Evolutionary conservation across 2,888 invertebrate genomes (phyloP), one percentile per base, ranked within the genome.

Genomic region (Autographa pulchrina): DNA sequence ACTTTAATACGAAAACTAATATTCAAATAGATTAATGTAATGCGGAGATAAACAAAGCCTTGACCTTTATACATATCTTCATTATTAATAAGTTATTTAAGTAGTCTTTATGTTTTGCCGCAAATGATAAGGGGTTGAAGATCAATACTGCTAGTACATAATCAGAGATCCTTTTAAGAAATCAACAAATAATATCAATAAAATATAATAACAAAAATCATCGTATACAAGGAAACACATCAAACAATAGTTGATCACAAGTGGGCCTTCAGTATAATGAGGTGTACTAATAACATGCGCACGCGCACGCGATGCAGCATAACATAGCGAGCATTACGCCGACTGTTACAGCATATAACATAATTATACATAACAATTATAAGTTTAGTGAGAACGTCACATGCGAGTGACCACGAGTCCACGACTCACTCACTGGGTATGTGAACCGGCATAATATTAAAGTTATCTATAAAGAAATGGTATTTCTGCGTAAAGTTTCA

Each of bases 281-380:
- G 89, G 88, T 84, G 84, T 56, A 82, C 77, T 86, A 86, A 86
- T 83, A 77, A 81, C 85, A 86, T 85, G 82, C 78, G 82, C 82
- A 79, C 86, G 25, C 11, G 25, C 54, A 83, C 85, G 82, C 86
- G 65, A 81, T 74, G 67, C 80, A 74, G 75, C 74, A 78, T 77
- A 76, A 78, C 76, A 76, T 75, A 70, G 76, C 70, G 62, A 76
- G 72, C 67, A 79, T 85, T 83, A 85, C 81, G 70, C 75, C 75
- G 72, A 70, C 74, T 80, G 81, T 86, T 87, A 85, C 85, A 82
- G 75, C 84, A 78, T 25, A 78, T 70, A 43, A 68, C 70, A 78
- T 81, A 84, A 87, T 84, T 81, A 76, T 83, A 80, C 82, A 83
- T 86, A 86, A 86, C 73, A 72, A 85, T 80, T 81, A 80, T 74